A percentile compares a stretch with the other conserved stretches of the same genome.
These are phyloP conservation scores for Drosophila repleta DNA, from an alignment of 1,140 invertebrate genomes.

Conservation along the genomic window DNA sequence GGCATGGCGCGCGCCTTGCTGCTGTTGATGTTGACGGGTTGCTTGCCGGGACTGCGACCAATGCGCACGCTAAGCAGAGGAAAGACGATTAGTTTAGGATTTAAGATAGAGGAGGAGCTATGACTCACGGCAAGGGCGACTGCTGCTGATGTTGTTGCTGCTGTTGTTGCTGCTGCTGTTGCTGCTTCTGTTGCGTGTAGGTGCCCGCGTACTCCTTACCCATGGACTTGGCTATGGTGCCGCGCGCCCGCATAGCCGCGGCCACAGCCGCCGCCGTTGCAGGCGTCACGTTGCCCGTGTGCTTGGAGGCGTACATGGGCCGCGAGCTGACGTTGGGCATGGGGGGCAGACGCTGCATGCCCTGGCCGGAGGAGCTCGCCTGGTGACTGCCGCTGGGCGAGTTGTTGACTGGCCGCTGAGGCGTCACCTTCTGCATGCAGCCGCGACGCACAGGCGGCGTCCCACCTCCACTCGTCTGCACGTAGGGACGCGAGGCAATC, in stretches of 20 bases:
- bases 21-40: conserved; percentile 10
- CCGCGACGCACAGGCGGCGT: conserved; percentile 56
- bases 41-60: conserved; percentile 37
- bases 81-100: background rate
- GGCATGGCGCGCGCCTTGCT: conserved; percentile 29
- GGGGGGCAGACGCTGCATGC: conserved; percentile 27
- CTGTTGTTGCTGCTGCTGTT: conserved; percentile 40
- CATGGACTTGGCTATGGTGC: conserved; percentile 6
- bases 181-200: conserved; percentile 41
- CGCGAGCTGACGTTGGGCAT: conserved; percentile 1
- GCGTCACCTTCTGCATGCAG: conserved; percentile 77
- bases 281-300: conserved; percentile 28
- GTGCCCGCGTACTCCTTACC: background rate
- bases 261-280: conserved; percentile 24
- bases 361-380: background rate
- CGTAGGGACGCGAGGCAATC: background rate
- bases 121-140: conserved; percentile 46
- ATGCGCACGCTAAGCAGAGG: conserved; percentile 37
- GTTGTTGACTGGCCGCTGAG: conserved; percentile 64
- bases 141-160: conserved; percentile 37
- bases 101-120: too few species aligned
- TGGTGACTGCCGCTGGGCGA: conserved; percentile 22
- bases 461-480: conserved; percentile 6
- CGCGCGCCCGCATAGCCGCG: conserved; percentile 34
- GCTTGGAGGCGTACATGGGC: conserved; percentile 43